Base-by-base conservation (phyloP, 2,888 invertebrate species). In the Oxystoma pomonae region DNA sequence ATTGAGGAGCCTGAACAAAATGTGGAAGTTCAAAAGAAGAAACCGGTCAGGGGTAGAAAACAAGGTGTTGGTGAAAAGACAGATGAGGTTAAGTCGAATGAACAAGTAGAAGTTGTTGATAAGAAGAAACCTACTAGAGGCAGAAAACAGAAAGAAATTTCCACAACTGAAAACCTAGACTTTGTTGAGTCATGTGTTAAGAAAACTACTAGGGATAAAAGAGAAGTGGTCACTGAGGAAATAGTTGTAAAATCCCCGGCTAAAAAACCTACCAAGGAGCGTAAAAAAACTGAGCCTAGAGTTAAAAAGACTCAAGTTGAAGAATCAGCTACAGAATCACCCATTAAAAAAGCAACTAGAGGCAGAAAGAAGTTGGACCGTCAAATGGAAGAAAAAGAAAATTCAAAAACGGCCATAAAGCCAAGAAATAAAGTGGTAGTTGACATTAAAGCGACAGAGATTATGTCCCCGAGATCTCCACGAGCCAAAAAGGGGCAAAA, bases 51-150 rank as follows among this genome's bases (percentile, higher is more conserved):
- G 12, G 12, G 35, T 3, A 35, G 12, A 35, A 12, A 3, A 7
- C 5, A 3, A 35, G 12, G 12, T 3, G 56, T 56, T 53, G 35
- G 19, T 22, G 58, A 21, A 17, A 5, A n/a, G 22, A 9, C 18
- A 18, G 22, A 19, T 5, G 55, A 59, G 18, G 55, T 20, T 16
- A 62, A 52, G 21, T 17, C 3, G 7, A 22, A 18, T 50, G 20
- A 58, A 55, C 49, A 19, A 20, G 21, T 20, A 3, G 51, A 51
- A 51, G 20, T 60, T 17, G 3, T 52, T 50, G 51, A 12, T 52
- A 56, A 55, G 17, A 64, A 62, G 57, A 61, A 61, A 20, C 52
- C 52, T 16, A 16, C 21, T 20, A 61, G 58, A 52, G 61, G 61
- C 20, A 61, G 53, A 51, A 35, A 35, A 12, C 35, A 35, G 12